Evolutionary conservation across 1,140 invertebrate genomes (phyloP).

Genomic region (Batillaria attramentaria): DNA sequence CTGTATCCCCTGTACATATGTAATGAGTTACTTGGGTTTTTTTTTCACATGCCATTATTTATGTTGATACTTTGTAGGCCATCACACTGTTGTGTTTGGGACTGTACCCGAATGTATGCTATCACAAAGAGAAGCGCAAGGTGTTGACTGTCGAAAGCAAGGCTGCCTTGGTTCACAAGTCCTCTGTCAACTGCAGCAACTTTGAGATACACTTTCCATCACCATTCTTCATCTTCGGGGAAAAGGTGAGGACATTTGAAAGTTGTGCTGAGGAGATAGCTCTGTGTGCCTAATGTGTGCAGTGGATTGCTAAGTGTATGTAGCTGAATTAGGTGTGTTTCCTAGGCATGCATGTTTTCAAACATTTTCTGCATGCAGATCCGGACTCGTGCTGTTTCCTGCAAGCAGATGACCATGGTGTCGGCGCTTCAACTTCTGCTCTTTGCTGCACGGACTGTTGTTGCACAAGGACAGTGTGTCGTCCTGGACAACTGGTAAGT

Average conservation of each 20-base stretch:
- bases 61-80: conserved; percentile 53
- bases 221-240: conserved; percentile 97
- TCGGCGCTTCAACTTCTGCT: conserved; percentile 93
- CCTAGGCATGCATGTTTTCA: not conserved
- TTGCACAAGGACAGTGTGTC: conserved; percentile 33
- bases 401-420: conserved; percentile 98
- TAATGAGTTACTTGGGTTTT: too few relatives aligned
- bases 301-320: not conserved
- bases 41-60: too few relatives aligned
- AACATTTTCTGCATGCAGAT: conserved; percentile 76
- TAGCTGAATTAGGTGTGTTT: not conserved
- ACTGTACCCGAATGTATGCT: conserved; percentile 96
- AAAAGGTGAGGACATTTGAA: conserved; percentile 80
- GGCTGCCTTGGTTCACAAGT: conserved; percentile 94
- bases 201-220: conserved; percentile 88
- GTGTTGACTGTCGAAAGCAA: conserved; percentile 96
- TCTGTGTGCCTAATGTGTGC: too few relatives aligned
- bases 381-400: conserved; percentile 94
- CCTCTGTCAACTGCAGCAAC: conserved; percentile 94
- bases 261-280: not conserved
- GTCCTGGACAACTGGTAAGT: conserved; percentile 68
- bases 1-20: too few relatives aligned
- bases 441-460: conserved; percentile 78
- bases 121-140: conserved; percentile 95
- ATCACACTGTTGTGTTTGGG: conserved; percentile 90